These are phyloP conservation scores for Troides oblongomaculatus DNA, from an alignment of 2,888 invertebrate species.

Conservation along the genomic window DNA sequence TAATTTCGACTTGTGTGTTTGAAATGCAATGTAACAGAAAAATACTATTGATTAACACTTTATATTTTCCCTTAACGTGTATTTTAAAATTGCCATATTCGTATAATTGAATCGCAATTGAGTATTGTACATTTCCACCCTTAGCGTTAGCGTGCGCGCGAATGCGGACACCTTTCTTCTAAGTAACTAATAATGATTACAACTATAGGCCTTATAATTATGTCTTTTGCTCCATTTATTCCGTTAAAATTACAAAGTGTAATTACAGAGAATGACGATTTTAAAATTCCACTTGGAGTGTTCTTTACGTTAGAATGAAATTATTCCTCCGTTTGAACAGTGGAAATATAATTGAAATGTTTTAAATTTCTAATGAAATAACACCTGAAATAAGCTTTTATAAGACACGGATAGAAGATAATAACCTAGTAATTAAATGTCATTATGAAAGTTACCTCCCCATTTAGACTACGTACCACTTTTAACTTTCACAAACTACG, in stretches of 20 bases:
- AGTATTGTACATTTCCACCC: constrained; percentile 44
- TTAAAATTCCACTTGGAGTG: constrained; percentile 60
- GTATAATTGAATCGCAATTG: constrained; percentile 56
- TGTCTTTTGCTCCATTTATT: constrained; percentile 75
- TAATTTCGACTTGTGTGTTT: background rate
- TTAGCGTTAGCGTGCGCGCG: constrained; percentile 63
- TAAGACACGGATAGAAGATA: constrained; percentile 48
- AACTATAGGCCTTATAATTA: constrained; percentile 63
- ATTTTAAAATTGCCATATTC: constrained; percentile 29
- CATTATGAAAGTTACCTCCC: constrained; percentile 30
- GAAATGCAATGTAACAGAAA: constrained; percentile 3
- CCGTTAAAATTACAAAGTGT: constrained; percentile 60
- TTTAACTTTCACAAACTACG: background rate
- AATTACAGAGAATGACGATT: constrained; percentile 64
- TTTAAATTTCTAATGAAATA: constrained; percentile 73
- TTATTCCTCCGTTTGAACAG: constrained; percentile 50
- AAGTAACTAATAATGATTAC: constrained; percentile 68
- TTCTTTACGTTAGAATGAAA: constrained; percentile 49
- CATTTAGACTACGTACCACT: constrained; percentile 7
- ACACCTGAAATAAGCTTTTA: constrained; percentile 76
- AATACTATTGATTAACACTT: background rate
- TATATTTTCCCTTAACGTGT: constrained; percentile 1
- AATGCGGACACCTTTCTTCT: constrained; percentile 67
- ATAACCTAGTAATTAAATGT: constrained; percentile 58
- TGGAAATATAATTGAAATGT: constrained; percentile 60